A percentile compares a stretch with the other conserved stretches of the same genome.
These are phyloP conservation scores for Cremastinae sp. DNA, from an alignment of 2,888 invertebrate genomes.

Conservation along the genomic window DNA sequence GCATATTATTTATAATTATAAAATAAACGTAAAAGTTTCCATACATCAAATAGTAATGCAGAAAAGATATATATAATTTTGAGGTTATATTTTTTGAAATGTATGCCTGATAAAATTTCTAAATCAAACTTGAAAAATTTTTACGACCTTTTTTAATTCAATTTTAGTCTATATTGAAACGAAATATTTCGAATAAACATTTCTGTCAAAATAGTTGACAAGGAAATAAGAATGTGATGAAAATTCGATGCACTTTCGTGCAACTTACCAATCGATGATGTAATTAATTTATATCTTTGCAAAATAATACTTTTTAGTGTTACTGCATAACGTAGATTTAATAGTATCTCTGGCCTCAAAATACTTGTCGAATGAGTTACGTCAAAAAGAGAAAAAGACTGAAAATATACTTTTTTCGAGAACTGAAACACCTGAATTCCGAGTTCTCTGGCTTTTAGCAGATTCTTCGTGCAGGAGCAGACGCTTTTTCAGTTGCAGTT, in stretches of 20 bases:
- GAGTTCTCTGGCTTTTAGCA: constrained; percentile 63
- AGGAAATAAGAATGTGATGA: not conserved
- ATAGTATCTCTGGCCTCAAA: constrained; percentile 8
- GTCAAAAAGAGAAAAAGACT: constrained; percentile 28
- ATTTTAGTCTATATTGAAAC: not conserved
- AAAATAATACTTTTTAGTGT: constrained; percentile 39
- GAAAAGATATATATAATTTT: constrained; percentile 43
- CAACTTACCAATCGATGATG: constrained; percentile 62
- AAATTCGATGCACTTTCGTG: constrained; percentile 10
- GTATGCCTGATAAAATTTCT: not conserved
- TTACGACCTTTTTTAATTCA: not conserved
- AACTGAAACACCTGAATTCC: constrained; percentile 72
- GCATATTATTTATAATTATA: not conserved
- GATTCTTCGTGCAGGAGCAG: constrained; percentile 7
- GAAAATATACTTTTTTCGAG: constrained; percentile 48
- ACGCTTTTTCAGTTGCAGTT: constrained; percentile 23
- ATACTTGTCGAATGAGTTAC: constrained; percentile 22
- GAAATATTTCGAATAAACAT: not conserved
- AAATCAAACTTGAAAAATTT: not conserved
- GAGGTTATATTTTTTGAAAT: constrained; percentile 47
- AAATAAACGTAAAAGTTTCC: not conserved
- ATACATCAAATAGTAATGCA: constrained; percentile 27
- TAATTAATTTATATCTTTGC: constrained; percentile 53
- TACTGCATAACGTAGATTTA: constrained; percentile 39
- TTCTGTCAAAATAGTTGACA: constrained; percentile 1